Conservation (phyloP, 2,888 invertebrate genomes). For the Rhopalosiphum nymphaeae region DNA sequence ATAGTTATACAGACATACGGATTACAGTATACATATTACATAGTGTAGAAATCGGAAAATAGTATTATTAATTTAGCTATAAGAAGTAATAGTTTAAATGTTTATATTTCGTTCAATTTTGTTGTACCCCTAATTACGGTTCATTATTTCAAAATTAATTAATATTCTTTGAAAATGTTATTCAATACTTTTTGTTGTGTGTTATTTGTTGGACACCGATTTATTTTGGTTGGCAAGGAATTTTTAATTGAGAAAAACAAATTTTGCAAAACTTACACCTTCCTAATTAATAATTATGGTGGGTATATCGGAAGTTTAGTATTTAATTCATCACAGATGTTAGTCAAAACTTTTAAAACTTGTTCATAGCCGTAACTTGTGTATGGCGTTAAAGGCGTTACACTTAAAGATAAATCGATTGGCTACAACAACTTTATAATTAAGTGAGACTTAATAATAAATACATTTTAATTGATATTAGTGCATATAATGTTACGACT, state of each 20-base stretch:
- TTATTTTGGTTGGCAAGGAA: not conserved
- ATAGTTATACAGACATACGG: not conserved
- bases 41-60: not conserved
- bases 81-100: not conserved
- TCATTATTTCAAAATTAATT: not conserved
- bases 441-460: not conserved
- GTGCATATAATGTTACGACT: not conserved
- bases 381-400: conserved; percentile 24
- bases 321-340: conserved; percentile 40
- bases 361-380: conserved; percentile 23
- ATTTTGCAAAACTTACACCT: conserved; percentile 28
- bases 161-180: not conserved
- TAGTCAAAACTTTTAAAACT: conserved; percentile 54
- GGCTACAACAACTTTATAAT: conserved; percentile 37
- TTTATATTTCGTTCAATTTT: not conserved
- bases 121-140: not conserved
- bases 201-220: not conserved
- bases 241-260: conserved; percentile 7
- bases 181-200: not conserved
- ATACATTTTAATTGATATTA: not conserved
- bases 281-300: conserved; percentile 53
- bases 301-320: conserved; percentile 39
- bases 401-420: conserved; percentile 24
- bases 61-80: not conserved
- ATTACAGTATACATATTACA: not conserved